Percentiles rank a stretch among this genome's conserved stretches.
Evolutionary conservation across 1,140 invertebrate genomes (phyloP).

Genomic region (Drosophila subpulchrella): DNA sequence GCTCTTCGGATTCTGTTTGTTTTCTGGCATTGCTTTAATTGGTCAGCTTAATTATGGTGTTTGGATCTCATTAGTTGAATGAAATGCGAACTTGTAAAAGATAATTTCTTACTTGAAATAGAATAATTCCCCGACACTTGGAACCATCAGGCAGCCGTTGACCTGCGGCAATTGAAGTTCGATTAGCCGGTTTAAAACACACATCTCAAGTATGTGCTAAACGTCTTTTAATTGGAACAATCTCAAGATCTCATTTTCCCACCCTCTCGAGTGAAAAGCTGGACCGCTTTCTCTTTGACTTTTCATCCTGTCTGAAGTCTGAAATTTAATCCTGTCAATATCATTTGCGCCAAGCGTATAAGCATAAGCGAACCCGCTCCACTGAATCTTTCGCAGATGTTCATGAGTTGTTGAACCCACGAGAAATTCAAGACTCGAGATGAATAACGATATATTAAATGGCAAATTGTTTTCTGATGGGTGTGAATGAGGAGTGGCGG

Average conservation of each 20-base stretch:
- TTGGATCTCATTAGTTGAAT: constrained; percentile 29
- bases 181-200: constrained; percentile 28
- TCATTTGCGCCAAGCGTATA: constrained; percentile 22
- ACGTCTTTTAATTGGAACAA: constrained; percentile 34
- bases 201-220: constrained; percentile 8
- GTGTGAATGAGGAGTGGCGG: constrained; percentile 40
- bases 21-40: constrained; percentile 32
- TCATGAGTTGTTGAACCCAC: constrained; percentile 46
- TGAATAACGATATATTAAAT: constrained; percentile 21
- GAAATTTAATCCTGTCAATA: constrained; percentile 41
- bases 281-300: constrained; percentile 29
- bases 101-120: constrained; percentile 1
- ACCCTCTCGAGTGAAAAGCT: constrained; percentile 19
- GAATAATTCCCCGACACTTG: background rate
- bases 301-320: constrained; percentile 39
- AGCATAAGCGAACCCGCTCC: constrained; percentile 28
- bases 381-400: constrained; percentile 10
- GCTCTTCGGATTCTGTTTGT: constrained; percentile 38
- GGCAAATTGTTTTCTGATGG: constrained; percentile 53
- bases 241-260: constrained; percentile 12
- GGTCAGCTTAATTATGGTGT: constrained; percentile 48
- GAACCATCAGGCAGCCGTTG: constrained; percentile 41
- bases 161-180: constrained; percentile 48
- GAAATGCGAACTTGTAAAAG: constrained; percentile 19
- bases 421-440: background rate